Evolutionary conservation across 2,888 invertebrate species (phyloP), one percentile per base, ranked within the genome.

Genomic region (Coenonympha glycerion): DNA sequence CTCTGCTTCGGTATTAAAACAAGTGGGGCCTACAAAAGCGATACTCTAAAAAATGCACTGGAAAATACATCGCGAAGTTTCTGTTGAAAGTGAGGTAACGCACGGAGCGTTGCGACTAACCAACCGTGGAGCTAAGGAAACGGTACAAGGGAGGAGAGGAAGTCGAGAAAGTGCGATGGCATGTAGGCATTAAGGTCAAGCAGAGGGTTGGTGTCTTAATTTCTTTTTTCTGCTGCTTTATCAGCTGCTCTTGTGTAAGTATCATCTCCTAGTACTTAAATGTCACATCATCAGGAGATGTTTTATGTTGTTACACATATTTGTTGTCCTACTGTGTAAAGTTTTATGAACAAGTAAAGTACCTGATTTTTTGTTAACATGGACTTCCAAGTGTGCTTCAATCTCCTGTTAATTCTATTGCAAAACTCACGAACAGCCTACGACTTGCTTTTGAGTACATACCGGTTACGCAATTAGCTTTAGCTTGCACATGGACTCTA

Each of bases 41-140:
- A 84, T 82, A 83, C 83, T 83, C 77, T 81, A 81, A 86, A 85
- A 85, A 86, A 84, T 83, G 83, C 83, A 79, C 73, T 76, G 79
- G 72, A 76, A 86, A 82, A 84, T 84, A 83, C 83, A 84, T 83
- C 73, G 79, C 78, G 66, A 77, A 84, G 82, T 85, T 84, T 79
- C 80, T 76, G 76, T 76, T 79, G 79, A 79, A 79, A 83, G 80
- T 82, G 78, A 84, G 79, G 84, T 80, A 84, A 84, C 83, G 85
- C 85, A 84, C 78, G 78, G 76, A 78, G 78, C 82, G 82, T 75
- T 77, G 79, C 79, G 78, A 73, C 85, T 85, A 87, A 86, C 86
- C 63, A 86, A 78, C 82, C 85, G 66, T 84, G 64, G 76, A 77
- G 75, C 71, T 69, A 66, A 77, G 75, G 77, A 73, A 64, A 56